Evolutionary conservation across 2,797 vertebrate genomes (phyloP).

Genomic region (Siniperca obscura): DNA sequence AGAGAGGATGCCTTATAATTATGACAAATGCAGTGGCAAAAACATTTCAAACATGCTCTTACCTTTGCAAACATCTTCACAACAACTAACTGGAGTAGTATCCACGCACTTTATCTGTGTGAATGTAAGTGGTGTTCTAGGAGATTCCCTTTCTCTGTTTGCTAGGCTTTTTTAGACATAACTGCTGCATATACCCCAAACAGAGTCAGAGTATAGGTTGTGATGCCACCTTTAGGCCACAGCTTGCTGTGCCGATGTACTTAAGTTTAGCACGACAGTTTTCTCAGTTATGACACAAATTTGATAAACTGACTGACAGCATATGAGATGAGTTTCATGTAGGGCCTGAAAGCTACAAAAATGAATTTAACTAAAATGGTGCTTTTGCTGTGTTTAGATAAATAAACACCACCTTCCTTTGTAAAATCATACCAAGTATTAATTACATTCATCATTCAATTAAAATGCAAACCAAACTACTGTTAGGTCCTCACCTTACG

Average conservation of each 20-base stretch:
- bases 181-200: not conserved
- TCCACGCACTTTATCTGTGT: not conserved
- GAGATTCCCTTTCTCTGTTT: conserved; percentile 4
- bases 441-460: not conserved
- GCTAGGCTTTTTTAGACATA: not conserved
- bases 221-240: not conserved
- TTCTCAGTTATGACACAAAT: not conserved
- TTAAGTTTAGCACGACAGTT: not conserved
- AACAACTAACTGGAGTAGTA: not conserved
- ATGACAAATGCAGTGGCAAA: conserved; percentile 22
- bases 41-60: conserved; percentile 30
- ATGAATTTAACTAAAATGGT: not conserved
- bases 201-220: conserved; percentile 12
- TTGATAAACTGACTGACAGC: conserved; percentile 2
- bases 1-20: conserved; percentile 32
- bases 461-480: conserved; percentile 24
- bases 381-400: conserved; percentile 1
- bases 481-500: conserved; percentile 34
- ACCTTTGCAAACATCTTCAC: conserved; percentile 22
- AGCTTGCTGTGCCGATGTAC: not conserved
- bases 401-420: not conserved
- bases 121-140: not conserved
- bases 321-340: not conserved
- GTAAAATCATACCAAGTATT: not conserved
- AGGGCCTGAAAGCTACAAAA: not conserved